These are phyloP conservation scores for Chaetodon trifascialis DNA, from an alignment of 2,113 vertebrate genomes.

Conservation along the genomic window DNA sequence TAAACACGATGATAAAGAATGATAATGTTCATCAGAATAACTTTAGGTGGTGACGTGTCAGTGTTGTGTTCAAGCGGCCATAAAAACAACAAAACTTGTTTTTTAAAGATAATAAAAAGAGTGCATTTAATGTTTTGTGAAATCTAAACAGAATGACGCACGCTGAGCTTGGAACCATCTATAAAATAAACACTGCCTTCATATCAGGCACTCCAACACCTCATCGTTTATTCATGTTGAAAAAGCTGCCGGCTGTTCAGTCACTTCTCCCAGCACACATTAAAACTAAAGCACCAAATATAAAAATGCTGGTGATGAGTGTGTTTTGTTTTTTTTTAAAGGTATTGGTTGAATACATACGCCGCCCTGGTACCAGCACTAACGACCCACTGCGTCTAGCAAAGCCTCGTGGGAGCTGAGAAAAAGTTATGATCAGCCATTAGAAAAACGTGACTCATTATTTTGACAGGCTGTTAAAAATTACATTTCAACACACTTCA, in stretches of 20 bases:
- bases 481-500: not conserved
- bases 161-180: too few relatives aligned
- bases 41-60: too few relatives aligned
- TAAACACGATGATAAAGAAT: not conserved
- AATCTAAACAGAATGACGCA: too few relatives aligned
- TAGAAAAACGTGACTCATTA: slow-evolving; percentile 13
- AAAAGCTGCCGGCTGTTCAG: not conserved
- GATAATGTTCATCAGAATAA: not conserved
- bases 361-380: not conserved
- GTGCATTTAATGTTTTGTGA: too few relatives aligned
- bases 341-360: not conserved
- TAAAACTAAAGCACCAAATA: not conserved
- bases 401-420: slow-evolving; percentile 39
- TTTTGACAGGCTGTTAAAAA: not conserved
- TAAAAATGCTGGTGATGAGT: not conserved
- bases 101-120: not conserved
- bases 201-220: not conserved
- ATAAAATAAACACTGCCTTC: not conserved
- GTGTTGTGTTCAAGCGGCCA: not conserved
- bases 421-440: not conserved
- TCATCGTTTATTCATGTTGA: not conserved
- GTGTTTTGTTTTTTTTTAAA: not conserved
- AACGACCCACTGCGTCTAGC: slow-evolving; percentile 2
- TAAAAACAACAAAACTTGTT: too few relatives aligned
- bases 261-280: not conserved